Evolutionary conservation across 2,888 invertebrate species (phyloP).

Genomic region (Cantharis rufa): DNA sequence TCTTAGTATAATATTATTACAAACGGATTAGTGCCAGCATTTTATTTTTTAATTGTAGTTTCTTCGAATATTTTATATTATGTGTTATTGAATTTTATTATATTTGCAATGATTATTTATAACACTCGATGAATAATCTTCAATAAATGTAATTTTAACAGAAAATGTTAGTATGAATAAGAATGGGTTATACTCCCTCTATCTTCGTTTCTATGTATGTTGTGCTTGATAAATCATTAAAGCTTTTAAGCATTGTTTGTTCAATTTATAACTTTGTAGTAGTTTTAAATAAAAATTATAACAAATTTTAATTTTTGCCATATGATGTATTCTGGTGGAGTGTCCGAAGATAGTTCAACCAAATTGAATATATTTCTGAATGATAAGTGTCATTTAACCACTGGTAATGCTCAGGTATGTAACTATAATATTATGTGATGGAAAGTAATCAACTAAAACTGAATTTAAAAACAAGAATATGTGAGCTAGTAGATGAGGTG

Average conservation of each 20-base stretch:
- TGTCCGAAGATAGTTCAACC: no score
- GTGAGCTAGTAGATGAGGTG: no score
- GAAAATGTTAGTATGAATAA: neutral
- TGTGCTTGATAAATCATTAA: neutral
- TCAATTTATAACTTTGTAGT: neutral
- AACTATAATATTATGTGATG: no score
- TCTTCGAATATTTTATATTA: neutral
- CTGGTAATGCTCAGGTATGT: no score
- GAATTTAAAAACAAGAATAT: no score
- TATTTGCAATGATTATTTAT: neutral
- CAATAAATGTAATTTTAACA: neutral
- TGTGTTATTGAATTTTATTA: neutral
- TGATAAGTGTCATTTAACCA: no score
- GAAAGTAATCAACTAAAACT: no score
- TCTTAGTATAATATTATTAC: neutral
- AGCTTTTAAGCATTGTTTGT: neutral
- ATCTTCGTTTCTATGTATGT: neutral
- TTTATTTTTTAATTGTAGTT: neutral
- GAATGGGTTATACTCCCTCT: neutral
- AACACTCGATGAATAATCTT: neutral
- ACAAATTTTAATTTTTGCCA: neutral
- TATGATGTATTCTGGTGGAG: no score
- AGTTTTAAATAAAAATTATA: neutral
- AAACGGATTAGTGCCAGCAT: neutral
- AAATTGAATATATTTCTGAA: no score